A percentile compares a stretch with the other conserved stretches of the same genome.
phyloP scores from a whole-genome alignment of 2,888 invertebrate species.

The Nudaria mundana region DNA sequence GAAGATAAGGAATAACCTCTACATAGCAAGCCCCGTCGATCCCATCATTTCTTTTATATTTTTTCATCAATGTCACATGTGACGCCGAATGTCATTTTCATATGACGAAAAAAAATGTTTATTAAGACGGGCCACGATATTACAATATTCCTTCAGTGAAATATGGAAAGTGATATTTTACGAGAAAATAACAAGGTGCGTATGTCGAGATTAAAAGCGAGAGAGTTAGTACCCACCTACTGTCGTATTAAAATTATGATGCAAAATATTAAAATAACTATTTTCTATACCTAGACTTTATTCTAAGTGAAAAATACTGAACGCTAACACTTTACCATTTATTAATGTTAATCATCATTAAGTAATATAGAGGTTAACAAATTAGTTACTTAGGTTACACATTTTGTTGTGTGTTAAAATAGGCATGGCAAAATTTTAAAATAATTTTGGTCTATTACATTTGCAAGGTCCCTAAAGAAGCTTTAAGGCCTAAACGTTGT shows the following conservation, averaged over 20 bases:
- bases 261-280: constrained; percentile 17
- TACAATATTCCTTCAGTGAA: constrained; percentile 79
- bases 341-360: too few relatives aligned
- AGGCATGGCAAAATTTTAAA: too few relatives aligned
- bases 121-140: constrained; percentile 75
- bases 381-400: background rate
- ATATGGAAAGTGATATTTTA: constrained; percentile 80
- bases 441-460: too few relatives aligned
- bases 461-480: too few relatives aligned
- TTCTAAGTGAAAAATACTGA: too few relatives aligned
- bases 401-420: too few relatives aligned
- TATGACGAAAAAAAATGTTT: constrained; percentile 78
- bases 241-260: constrained; percentile 35
- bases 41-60: constrained; percentile 78
- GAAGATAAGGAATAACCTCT: constrained; percentile 36
- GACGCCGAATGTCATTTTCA: constrained; percentile 81
- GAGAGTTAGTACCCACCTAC: constrained; percentile 51
- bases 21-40: constrained; percentile 50
- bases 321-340: too few relatives aligned
- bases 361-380: too few relatives aligned
- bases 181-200: constrained; percentile 77
- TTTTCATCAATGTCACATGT: constrained; percentile 81
- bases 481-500: too few relatives aligned
- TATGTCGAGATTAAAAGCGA: constrained; percentile 68
- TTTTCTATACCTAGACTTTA: too few relatives aligned